phyloP scores from a whole-genome alignment of 2,113 vertebrate genomes.

The Megalops atlanticus region DNA sequence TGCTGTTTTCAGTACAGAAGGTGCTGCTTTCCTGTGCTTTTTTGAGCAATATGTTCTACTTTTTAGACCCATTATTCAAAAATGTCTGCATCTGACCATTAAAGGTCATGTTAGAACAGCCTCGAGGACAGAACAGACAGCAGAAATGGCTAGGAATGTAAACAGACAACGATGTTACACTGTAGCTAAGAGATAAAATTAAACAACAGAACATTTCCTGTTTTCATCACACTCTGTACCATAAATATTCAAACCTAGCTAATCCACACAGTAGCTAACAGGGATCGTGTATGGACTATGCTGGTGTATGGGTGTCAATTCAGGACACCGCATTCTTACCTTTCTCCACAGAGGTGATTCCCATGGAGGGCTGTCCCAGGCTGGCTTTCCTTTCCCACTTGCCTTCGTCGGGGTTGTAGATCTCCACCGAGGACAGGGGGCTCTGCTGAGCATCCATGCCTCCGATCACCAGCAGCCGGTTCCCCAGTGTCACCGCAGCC shows the following conservation, averaged over 20 bases:
- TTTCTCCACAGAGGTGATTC: conserved; percentile 86
- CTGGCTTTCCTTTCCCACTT: conserved; percentile 88
- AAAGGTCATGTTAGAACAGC: neutral
- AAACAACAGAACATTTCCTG: neutral
- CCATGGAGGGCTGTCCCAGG: conserved; percentile 91
- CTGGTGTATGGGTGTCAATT: neutral
- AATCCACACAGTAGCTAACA: no score
- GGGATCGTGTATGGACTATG: no score
- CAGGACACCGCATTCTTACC: conserved; percentile 73
- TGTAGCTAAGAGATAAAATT: neutral
- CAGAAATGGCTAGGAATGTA: neutral
- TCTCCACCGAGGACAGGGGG: conserved; percentile 87
- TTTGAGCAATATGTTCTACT: neutral
- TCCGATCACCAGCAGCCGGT: conserved; percentile 85
- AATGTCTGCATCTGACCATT: neutral
- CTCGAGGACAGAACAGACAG: neutral
- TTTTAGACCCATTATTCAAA: neutral
- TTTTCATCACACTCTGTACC: neutral
- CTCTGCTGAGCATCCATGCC: conserved; percentile 90
- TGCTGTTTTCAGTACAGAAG: neutral
- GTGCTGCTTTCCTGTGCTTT: neutral
- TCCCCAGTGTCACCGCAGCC: conserved; percentile 78
- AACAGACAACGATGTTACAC: conserved; percentile 1
- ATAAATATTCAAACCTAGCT: neutral
- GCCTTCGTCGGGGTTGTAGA: conserved; percentile 88